Evolutionary conservation across 2,888 invertebrate species (phyloP), one percentile per base, ranked within the genome.

Genomic region (Agriopis aurantiaria): DNA sequence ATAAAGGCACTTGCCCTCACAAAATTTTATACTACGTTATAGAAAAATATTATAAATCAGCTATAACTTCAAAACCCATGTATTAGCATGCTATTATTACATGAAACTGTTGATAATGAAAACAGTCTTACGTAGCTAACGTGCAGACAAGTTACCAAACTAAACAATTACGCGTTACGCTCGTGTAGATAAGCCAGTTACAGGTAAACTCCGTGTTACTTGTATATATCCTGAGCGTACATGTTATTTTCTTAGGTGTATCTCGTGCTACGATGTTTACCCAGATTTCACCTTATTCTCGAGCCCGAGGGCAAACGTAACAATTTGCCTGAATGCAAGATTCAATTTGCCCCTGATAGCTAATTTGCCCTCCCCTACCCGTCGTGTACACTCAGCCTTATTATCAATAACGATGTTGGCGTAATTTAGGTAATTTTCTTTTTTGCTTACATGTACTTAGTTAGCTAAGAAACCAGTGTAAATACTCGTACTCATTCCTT

Each of bases 321-420:
- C 88, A 90, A 89, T 88, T 89, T 87, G 86, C 82, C 82, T 85
- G 85, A 88, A 86, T 87, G 86, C 81, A 87, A 82, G 84, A 91
- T 91, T 91, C 88, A 91, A 91, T 93, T 92, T 91, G 71, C 75
- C 72, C 82, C 81, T 91, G 88, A 92, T 92, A 90, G 92, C 92
- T 92, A 93, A 92, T 93, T 92, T 93, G 90, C 90, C 89, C 87
- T 45, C 85, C 87, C 88, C 89, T 84, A 67, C 84, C 82, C 73
- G 78, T 78, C 80, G 71, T 72, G 81, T 76, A 85, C 81, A 84
- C 77, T 83, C 82, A 79, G 76, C 77, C 78, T 77, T 80, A 80
- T 79, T 81, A 74, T 65, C 65, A 68, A 63, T 66, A 72, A 71
- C 63, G 63, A 63, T 63, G 59, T 66, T 71, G 23, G 43, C 58